Conservation (phyloP, 2,113 vertebrate species). For the Mystacornis crossleyi region DNA sequence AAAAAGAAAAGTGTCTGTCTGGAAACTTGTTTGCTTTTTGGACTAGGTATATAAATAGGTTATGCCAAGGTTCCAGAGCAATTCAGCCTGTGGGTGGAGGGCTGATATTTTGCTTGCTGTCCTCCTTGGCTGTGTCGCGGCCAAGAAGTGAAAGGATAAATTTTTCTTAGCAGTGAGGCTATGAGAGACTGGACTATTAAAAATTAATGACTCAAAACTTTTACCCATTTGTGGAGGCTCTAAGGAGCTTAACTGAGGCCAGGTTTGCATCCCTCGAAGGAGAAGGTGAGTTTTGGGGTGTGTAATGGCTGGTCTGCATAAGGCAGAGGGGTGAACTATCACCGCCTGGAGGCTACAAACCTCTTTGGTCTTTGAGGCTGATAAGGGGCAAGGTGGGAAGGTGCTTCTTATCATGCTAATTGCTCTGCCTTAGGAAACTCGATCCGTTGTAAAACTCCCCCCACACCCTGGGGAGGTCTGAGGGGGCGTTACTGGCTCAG, state of each 20-base stretch:
- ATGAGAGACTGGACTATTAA: too few species aligned
- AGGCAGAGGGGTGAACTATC: background rate
- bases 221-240: background rate
- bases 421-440: background rate
- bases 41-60: background rate
- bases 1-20: background rate
- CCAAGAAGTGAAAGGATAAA: background rate
- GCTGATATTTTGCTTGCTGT: background rate
- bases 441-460: accelerated
- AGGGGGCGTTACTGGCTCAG: background rate
- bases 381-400: accelerated
- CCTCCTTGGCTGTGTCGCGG: background rate
- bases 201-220: background rate
- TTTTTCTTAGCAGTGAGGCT: background rate
- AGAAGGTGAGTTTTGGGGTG: background rate
- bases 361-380: too few species aligned
- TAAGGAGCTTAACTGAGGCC: background rate
- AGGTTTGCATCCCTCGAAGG: background rate
- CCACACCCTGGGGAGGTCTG: background rate
- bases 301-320: background rate
- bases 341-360: background rate
- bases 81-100: background rate
- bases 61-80: background rate
- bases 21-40: background rate
- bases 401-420: background rate